A percentile compares a stretch with the other conserved stretches of the same genome.
These are phyloP conservation scores for Oreortyx pictus DNA, from an alignment of 2,797 vertebrate species.

Conservation along the genomic window DNA sequence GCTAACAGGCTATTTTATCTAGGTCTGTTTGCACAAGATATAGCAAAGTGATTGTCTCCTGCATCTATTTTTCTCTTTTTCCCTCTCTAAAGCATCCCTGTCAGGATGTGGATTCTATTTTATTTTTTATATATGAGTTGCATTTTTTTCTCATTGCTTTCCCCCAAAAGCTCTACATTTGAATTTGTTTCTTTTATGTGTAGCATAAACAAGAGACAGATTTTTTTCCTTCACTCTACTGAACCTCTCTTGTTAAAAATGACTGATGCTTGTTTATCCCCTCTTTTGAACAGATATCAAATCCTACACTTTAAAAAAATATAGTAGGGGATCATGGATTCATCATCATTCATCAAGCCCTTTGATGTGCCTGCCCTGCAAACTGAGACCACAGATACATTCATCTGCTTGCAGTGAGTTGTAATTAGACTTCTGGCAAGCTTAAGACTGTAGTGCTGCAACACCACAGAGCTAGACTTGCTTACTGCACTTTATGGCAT, in stretches of 20 bases:
- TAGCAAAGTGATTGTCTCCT: not conserved
- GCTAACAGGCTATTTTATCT: not conserved
- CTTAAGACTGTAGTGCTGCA: not conserved
- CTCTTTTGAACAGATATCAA: constrained; percentile 47
- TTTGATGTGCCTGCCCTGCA: constrained; percentile 2
- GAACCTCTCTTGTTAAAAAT: constrained; percentile 69
- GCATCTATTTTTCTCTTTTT: not conserved
- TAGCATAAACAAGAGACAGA: constrained; percentile 28
- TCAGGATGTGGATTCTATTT: not conserved
- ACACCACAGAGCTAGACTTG: not conserved
- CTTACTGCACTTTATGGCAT: not conserved
- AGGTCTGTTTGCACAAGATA: not conserved
- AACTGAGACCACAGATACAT: constrained; percentile 9
- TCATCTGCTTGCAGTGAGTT: not conserved
- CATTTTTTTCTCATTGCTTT: not conserved
- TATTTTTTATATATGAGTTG: not conserved
- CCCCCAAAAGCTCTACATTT: not conserved
- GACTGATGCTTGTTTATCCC: constrained; percentile 63
- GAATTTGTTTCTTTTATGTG: constrained; percentile 33
- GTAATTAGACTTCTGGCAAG: constrained; percentile 36
- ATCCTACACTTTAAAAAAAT: constrained; percentile 29
- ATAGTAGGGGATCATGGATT: constrained; percentile 15
- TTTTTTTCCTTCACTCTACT: constrained; percentile 39
- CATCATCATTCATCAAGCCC: constrained; percentile 24
- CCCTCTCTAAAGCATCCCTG: not conserved